A percentile compares a stretch with the other conserved stretches of the same genome.
These are phyloP conservation scores for Eupithecia tripunctaria DNA, from an alignment of 2,888 invertebrate genomes.

Conservation along the genomic window DNA sequence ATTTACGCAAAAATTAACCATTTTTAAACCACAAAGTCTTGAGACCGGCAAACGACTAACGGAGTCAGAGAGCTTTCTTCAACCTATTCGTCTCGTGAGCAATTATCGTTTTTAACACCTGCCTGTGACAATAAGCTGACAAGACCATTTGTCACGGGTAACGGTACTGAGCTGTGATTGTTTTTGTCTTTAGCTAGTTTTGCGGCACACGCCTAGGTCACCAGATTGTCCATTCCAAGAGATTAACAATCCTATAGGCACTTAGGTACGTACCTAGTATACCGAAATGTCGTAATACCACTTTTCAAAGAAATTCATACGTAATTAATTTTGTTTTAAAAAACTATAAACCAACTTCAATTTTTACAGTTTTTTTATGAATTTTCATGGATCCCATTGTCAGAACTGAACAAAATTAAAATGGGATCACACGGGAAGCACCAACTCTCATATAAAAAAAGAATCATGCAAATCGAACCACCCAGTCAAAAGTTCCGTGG, in stretches of 20 bases:
- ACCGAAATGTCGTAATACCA: too few species aligned
- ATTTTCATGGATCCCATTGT: too few species aligned
- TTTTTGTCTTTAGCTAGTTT: constrained; percentile 24
- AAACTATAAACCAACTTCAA: too few species aligned
- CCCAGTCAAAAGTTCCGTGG: too few species aligned
- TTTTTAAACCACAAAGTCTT: constrained; percentile 36
- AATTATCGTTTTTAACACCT: constrained; percentile 77
- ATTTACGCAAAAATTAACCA: constrained; percentile 27
- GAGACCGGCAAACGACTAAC: constrained; percentile 62
- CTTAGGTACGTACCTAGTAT: background rate
- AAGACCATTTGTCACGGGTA: constrained; percentile 61
- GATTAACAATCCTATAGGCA: background rate
- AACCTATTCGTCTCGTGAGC: constrained; percentile 56
- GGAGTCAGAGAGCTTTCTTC: constrained; percentile 60
- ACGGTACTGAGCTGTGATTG: constrained; percentile 46
- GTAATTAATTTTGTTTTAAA: too few species aligned
- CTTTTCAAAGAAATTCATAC: too few species aligned
- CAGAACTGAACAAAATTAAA: too few species aligned
- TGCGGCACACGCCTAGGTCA: background rate
- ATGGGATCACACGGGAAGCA: too few species aligned
- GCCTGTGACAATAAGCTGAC: constrained; percentile 53
- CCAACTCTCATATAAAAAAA: too few species aligned
- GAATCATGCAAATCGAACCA: too few species aligned
- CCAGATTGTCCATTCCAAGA: background rate
- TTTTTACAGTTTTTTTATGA: too few species aligned